A percentile compares a stretch with the other conserved stretches of the same genome.
These are phyloP conservation scores for Stigmatopora nigra DNA, from an alignment of 2,113 vertebrate genomes.

Conservation along the genomic window DNA sequence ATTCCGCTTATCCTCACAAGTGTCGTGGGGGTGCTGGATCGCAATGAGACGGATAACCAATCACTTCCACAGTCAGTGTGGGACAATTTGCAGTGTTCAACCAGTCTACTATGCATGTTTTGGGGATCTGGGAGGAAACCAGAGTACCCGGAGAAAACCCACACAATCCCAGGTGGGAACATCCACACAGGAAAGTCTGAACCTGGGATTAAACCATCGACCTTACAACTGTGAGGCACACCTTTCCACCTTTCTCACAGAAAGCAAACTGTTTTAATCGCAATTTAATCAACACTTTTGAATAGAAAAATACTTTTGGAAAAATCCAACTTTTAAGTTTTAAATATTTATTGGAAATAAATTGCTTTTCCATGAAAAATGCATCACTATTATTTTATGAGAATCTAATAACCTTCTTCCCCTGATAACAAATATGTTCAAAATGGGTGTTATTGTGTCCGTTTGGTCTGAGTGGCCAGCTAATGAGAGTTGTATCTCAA, in stretches of 20 bases:
- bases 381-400: conserved; percentile 28
- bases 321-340: conserved; percentile 36
- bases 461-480: conserved; percentile 28
- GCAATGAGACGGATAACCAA: too few species aligned
- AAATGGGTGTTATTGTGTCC: conserved; percentile 29
- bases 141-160: too few species aligned
- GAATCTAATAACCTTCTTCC: conserved; percentile 24
- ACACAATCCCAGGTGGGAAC: too few species aligned
- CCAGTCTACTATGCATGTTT: too few species aligned
- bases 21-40: too few species aligned
- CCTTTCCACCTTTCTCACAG: not conserved
- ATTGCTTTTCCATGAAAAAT: conserved; percentile 46
- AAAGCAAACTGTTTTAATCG: conserved; percentile 22
- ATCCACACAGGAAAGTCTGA: too few species aligned
- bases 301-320: conserved; percentile 25
- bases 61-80: too few species aligned
- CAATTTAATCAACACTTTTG: conserved; percentile 32
- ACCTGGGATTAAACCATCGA: too few species aligned
- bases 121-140: too few species aligned
- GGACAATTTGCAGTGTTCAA: too few species aligned
- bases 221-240: too few species aligned
- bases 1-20: too few species aligned
- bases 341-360: conserved; percentile 29
- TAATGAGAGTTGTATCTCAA: conserved; percentile 51
- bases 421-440: conserved; percentile 31